Evolutionary conservation across 2,888 invertebrate genomes (phyloP), one percentile per base, ranked within the genome.

Genomic region (Ptilodon capucinus): DNA sequence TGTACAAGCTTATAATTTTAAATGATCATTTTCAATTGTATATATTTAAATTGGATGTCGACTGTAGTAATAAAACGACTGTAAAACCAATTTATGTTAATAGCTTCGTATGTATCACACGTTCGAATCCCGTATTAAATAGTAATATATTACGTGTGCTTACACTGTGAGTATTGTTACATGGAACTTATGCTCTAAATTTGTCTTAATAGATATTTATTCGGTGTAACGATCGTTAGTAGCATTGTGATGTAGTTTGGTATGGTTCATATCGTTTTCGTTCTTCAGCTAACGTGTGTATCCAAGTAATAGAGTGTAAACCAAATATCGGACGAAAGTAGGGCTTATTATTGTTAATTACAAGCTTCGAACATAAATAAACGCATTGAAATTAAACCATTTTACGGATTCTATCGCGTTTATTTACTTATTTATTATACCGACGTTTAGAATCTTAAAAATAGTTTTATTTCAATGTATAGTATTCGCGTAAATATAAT

Each of bases 51-150:
- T 73, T 63, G 50, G 49, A 57, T 65, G 62, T 64, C 57, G 53
- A 30, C 34, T 40, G 44, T 13, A 42, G 62, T 56, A 62, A 74
- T 76, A 73, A 76, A 73, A 64, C 44, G 43, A 45, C 51, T 53
- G 62, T 74, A 68, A 76, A 65, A 64, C 59, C 60, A 70, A 74
- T 74, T 70, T 71, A 75, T 71, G 63, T 51, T 60, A 66, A 74
- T 70, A 55, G 56, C 59, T 64, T 47, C 50, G 57, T 60, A 42
- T 54, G 51, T 51, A 57, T 62, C 54, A 54, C 48, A 54, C 56
- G 51, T 58, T 57, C 48, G 35, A 38, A 53, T 52, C 42, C 51
- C 40, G 40, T 49, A 51, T 53, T 57, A 51, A 58, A 65, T 59
- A 46, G 40, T 54, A 52, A 56, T 57, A 40, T 45, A 38, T 48